Evolutionary conservation across 2,113 vertebrate genomes (phyloP).

Genomic region (Bombycilla garrulus): DNA sequence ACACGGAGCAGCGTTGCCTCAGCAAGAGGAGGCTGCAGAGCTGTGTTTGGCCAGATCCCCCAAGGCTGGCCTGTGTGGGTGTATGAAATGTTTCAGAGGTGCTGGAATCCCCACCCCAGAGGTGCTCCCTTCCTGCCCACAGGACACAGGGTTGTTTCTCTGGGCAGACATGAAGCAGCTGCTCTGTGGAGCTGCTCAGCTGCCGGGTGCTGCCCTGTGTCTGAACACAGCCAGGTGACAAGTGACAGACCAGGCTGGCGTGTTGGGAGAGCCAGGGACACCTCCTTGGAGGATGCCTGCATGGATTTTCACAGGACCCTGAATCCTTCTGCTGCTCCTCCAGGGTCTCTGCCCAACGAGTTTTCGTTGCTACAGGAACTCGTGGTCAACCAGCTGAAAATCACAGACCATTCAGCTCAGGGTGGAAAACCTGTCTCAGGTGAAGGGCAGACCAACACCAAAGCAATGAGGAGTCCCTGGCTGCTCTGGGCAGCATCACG

Average conservation of each 20-base stretch:
- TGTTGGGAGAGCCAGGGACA: rapidly evolving
- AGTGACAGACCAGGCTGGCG: background rate
- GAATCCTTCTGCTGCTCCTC: background rate
- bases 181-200: background rate
- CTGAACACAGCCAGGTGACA: background rate
- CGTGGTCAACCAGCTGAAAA: background rate
- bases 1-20: background rate
- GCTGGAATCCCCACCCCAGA: background rate
- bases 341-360: background rate
- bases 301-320: background rate
- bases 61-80: rapidly evolving
- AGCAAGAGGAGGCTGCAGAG: background rate
- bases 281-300: background rate
- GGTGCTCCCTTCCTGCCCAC: background rate
- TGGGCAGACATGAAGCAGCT: background rate
- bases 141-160: background rate
- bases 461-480: background rate
- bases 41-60: background rate
- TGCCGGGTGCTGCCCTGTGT: background rate
- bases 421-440: background rate
- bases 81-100: background rate
- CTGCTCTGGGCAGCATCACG: background rate
- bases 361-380: background rate
- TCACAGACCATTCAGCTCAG: background rate
- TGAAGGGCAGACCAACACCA: background rate